Percentiles rank a stretch among this genome's conserved stretches.
Conservation (phyloP, 1,140 invertebrate genomes). For the Lethrus apterus region DNA sequence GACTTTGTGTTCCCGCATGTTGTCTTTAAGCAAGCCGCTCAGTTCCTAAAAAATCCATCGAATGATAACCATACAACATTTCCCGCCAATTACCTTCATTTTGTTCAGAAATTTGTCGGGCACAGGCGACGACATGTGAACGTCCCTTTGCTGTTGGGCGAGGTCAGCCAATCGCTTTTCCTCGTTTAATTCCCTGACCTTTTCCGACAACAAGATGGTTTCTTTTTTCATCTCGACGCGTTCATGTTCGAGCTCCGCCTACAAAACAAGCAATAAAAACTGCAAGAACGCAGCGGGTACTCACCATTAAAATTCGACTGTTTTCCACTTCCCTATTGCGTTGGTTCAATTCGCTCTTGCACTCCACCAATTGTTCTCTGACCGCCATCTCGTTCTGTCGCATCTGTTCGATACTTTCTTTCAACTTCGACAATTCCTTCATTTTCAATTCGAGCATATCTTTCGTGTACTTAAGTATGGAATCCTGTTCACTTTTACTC, state of each 20-base stretch:
- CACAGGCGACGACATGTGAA: conserved; percentile 19
- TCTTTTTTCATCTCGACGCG: conserved; percentile 28
- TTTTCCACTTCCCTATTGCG: conserved; percentile 41
- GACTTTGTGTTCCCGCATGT: conserved; percentile 48
- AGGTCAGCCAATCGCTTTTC: conserved; percentile 20
- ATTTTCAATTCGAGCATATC: conserved; percentile 48
- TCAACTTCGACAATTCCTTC: conserved; percentile 48
- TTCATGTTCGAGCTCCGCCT: conserved; percentile 34
- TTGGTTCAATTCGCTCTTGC: conserved; percentile 45
- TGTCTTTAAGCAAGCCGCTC: conserved; percentile 45
- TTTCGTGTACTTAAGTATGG: conserved; percentile 43
- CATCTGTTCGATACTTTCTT: conserved; percentile 37
- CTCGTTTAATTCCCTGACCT: conserved; percentile 20
- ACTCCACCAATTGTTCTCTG: conserved; percentile 34
- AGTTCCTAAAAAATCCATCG: conserved; percentile 39
- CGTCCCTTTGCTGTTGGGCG: conserved; percentile 25
- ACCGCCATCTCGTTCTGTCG: conserved; percentile 35
- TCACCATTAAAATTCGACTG: conserved; percentile 37
- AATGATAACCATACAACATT: neutral
- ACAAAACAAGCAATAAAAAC: neutral
- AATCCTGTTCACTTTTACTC: conserved; percentile 28
- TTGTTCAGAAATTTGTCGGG: conserved; percentile 45
- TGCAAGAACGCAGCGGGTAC: conserved; percentile 12
- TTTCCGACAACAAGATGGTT: conserved; percentile 24
- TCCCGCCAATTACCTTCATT: conserved; percentile 37